Evolutionary conservation across 2,888 invertebrate genomes (phyloP), one percentile per base, ranked within the genome.

Genomic region (Mesorhabditis spiculigera): DNA sequence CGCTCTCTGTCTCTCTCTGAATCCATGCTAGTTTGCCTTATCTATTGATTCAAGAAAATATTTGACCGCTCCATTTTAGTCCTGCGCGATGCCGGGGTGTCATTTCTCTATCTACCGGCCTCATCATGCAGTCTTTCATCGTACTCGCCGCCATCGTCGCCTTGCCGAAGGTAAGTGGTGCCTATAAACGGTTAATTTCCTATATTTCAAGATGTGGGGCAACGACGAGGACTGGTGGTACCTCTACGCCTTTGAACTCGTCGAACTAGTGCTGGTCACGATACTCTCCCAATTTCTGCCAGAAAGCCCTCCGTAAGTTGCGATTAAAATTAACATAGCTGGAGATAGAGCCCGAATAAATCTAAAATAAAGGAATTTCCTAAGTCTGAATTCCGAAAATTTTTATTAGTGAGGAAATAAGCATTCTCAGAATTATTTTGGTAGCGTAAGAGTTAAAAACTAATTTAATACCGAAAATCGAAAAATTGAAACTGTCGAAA

Each of bases 31-130:
- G n/a, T n/a, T n/a, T n/a, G n/a, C n/a, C n/a, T n/a, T n/a, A n/a
- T n/a, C n/a, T n/a, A n/a, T n/a, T n/a, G n/a, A n/a, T n/a, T n/a
- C n/a, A n/a, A n/a, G n/a, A n/a, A n/a, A n/a, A n/a, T n/a, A n/a
- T n/a, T n/a, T n/a, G n/a, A n/a, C n/a, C n/a, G n/a, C n/a, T n/a
- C n/a, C n/a, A n/a, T n/a, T 75, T 70, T 41, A 79, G 79, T 68
- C 82, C 82, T 4, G 69, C 74, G 4, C 45, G 64, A 44, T 76
- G 79, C 44, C 78, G 82, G 8, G 82, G 82, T 41, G 65, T 73
- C 10, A 73, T 82, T 41, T 73, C 76, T 5, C 76, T 82, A 70
- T 73, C 78, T 1, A 81, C 79, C 5, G 82, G 78, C 13, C 68
- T 82, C 28, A 67, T 78, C 68, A 71, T 82, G 44, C 81, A 82